Conservation (phyloP, 2,888 invertebrate genomes). For the Chromoteleia sp. region DNA sequence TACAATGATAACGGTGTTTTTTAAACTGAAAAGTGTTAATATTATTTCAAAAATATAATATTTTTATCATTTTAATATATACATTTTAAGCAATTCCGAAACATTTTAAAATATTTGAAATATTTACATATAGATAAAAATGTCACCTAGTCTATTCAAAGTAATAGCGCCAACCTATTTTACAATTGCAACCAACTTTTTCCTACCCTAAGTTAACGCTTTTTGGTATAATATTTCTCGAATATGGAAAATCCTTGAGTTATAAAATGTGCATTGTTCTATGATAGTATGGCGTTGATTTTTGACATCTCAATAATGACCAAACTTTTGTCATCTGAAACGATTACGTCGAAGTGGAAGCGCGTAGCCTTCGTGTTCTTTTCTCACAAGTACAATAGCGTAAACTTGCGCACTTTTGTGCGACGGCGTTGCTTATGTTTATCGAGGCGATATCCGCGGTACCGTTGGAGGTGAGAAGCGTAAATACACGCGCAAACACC, state of each 20-base stretch:
- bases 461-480: slow-evolving; percentile 79
- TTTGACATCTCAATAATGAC: slow-evolving; percentile 48
- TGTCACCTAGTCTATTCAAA: no score
- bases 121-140: no score
- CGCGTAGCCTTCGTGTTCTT: slow-evolving; percentile 35
- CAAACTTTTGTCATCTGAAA: slow-evolving; percentile 47
- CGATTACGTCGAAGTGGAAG: slow-evolving; percentile 42
- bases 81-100: no score
- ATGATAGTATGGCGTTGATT: slow-evolving; percentile 19
- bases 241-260: slow-evolving; percentile 3
- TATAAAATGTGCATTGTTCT: slow-evolving; percentile 37
- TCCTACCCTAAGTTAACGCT: not conserved
- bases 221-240: slow-evolving; percentile 4
- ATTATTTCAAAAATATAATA: no score
- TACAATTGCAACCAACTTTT: not conserved
- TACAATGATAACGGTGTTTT: no score
- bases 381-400: slow-evolving; percentile 64
- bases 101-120: no score
- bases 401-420: slow-evolving; percentile 11
- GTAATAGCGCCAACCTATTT: not conserved
- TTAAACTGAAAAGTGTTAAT: no score
- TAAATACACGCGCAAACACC: slow-evolving; percentile 81
- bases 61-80: no score
- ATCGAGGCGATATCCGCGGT: slow-evolving; percentile 73
- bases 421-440: slow-evolving; percentile 56